phyloP scores from a whole-genome alignment of 2,113 vertebrate genomes.

The Gasterosteus aculeatus region DNA sequence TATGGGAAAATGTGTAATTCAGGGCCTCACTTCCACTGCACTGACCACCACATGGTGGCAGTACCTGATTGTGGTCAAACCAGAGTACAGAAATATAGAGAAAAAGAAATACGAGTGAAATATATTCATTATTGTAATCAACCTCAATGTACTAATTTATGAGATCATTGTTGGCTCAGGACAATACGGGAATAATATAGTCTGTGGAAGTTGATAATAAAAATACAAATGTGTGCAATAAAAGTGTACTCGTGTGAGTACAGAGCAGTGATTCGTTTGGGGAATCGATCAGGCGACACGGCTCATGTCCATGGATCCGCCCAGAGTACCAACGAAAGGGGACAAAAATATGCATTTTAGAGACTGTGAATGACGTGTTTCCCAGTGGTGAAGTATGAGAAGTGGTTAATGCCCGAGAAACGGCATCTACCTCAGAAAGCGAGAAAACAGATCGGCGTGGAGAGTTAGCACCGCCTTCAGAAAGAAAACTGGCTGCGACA shows the following conservation, averaged over 20 bases:
- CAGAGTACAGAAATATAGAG: background rate
- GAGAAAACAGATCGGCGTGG: background rate
- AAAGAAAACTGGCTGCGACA: background rate
- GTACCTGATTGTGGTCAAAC: background rate
- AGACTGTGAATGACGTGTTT: slow-evolving; percentile 67
- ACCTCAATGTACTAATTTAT: background rate
- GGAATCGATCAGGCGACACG: background rate
- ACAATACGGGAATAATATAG: background rate
- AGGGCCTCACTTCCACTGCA: background rate
- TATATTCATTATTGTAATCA: background rate
- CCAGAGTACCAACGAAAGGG: slow-evolving; percentile 37
- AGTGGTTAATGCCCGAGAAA: slow-evolving; percentile 12
- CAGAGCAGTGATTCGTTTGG: background rate
- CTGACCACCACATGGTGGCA: slow-evolving; percentile 51
- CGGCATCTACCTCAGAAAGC: rapidly evolving
- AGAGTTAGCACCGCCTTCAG: background rate
- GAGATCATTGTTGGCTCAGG: background rate
- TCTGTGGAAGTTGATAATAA: background rate
- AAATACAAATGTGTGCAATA: background rate
- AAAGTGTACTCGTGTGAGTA: background rate
- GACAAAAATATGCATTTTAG: slow-evolving; percentile 20
- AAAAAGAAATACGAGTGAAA: background rate
- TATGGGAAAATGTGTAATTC: background rate
- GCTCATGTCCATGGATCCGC: slow-evolving; percentile 9
- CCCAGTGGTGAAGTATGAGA: slow-evolving; percentile 28